Evolutionary conservation across 2,888 invertebrate genomes (phyloP).

Genomic region (Odontothrips loti): DNA sequence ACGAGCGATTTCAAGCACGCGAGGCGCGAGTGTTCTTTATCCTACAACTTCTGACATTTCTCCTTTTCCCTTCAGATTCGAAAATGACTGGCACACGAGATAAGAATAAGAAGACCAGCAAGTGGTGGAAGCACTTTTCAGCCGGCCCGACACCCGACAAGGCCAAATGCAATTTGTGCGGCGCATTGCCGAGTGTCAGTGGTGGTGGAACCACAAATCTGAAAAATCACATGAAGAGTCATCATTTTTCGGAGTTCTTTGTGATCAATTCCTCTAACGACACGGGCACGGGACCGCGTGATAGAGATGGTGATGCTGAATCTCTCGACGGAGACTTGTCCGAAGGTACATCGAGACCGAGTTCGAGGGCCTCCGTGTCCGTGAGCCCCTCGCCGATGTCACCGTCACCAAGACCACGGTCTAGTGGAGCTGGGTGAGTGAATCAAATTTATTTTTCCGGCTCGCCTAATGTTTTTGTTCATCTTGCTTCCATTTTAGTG

Average conservation of each 20-base stretch:
- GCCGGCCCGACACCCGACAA: neutral
- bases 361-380: neutral
- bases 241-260: neutral
- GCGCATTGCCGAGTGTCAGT: neutral
- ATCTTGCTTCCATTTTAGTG: neutral
- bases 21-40: no score
- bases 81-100: no score
- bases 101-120: neutral
- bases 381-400: neutral
- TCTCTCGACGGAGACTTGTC: no score
- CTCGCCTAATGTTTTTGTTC: no score
- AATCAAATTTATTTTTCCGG: no score
- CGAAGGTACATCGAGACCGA: no score
- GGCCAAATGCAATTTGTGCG: neutral
- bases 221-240: neutral
- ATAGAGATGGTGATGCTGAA: neutral
- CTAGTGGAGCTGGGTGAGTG: neutral
- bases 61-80: no score
- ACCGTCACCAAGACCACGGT: neutral
- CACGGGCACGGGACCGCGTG: neutral
- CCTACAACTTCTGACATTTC: no score
- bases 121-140: slow-evolving; percentile 1
- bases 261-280: neutral
- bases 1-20: no score
- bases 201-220: no score